Evolutionary conservation across 2,888 invertebrate species (phyloP).

Genomic region (Volucella inflata): DNA sequence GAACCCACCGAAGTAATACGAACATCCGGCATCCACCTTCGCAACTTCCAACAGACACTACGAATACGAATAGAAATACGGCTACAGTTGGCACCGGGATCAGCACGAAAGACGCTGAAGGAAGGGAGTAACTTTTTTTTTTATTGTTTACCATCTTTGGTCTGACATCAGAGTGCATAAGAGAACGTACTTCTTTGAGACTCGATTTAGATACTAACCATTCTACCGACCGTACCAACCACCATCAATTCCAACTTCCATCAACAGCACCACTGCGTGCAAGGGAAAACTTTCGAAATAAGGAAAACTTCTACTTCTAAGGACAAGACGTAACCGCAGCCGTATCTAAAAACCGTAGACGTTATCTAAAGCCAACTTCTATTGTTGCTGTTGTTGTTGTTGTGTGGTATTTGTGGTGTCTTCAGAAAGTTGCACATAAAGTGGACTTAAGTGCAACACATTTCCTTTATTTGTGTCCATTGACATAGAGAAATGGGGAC

Average conservation of each 20-base stretch:
- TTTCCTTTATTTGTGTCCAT: constrained; percentile 70
- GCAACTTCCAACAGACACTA: constrained; percentile 34
- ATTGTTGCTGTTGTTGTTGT: not conserved
- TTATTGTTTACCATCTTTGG: constrained; percentile 32
- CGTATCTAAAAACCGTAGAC: not conserved
- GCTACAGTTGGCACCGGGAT: not conserved
- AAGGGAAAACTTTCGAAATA: constrained; percentile 40
- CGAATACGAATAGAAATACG: not conserved
- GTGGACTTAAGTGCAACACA: constrained; percentile 74
- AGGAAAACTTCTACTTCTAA: constrained; percentile 55
- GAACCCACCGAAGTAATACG: constrained; percentile 72
- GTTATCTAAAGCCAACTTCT: constrained; percentile 11
- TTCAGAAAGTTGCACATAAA: constrained; percentile 56
- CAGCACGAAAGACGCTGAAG: constrained; percentile 4
- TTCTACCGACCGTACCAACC: not conserved
- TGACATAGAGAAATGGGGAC: constrained; percentile 72
- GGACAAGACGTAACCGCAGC: constrained; percentile 26
- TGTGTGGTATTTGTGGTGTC: constrained; percentile 23
- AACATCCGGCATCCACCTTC: constrained; percentile 72
- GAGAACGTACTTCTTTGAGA: constrained; percentile 48
- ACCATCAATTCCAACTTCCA: not conserved
- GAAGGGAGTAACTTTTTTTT: constrained; percentile 15
- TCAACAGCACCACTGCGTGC: not conserved
- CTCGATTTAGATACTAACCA: constrained; percentile 56
- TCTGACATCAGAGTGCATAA: constrained; percentile 46